These are phyloP conservation scores for Eurystomus gularis DNA, from an alignment of 2,113 vertebrate genomes.

Conservation along the genomic window DNA sequence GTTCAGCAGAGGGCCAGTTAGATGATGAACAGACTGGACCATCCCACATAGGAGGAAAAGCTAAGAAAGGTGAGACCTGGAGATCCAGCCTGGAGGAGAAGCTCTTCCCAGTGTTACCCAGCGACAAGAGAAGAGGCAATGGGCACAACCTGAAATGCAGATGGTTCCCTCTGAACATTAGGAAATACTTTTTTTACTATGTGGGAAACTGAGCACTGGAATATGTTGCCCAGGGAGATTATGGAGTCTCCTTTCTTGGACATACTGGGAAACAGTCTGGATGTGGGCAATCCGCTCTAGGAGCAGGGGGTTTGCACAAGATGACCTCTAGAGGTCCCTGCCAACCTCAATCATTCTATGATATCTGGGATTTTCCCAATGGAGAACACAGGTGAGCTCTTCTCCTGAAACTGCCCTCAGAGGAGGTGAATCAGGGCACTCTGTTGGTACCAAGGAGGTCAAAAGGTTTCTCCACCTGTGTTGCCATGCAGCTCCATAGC, in stretches of 20 bases:
- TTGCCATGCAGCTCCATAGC: fast-evolving
- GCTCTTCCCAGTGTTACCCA: background rate
- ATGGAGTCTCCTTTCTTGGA: background rate
- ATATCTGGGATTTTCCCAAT: background rate
- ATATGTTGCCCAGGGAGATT: background rate
- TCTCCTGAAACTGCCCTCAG: background rate
- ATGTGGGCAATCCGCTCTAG: background rate
- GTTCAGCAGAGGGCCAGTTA: background rate
- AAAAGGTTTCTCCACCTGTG: background rate
- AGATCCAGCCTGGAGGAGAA: background rate
- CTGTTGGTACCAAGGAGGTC: background rate
- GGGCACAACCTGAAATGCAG: background rate
- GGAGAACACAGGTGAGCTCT: fast-evolving
- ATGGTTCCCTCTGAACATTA: background rate
- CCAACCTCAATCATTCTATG: background rate
- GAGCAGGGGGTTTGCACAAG: fast-evolving
- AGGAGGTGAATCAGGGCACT: background rate
- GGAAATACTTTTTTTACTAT: background rate
- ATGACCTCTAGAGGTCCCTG: background rate
- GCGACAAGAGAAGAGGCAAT: background rate
- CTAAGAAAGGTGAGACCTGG: background rate
- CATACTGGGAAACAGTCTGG: background rate
- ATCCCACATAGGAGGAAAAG: background rate
- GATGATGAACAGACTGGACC: background rate
- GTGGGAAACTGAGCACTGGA: background rate